phyloP scores from a whole-genome alignment of 2,113 vertebrate species.

The Lophochroa leadbeateri region DNA sequence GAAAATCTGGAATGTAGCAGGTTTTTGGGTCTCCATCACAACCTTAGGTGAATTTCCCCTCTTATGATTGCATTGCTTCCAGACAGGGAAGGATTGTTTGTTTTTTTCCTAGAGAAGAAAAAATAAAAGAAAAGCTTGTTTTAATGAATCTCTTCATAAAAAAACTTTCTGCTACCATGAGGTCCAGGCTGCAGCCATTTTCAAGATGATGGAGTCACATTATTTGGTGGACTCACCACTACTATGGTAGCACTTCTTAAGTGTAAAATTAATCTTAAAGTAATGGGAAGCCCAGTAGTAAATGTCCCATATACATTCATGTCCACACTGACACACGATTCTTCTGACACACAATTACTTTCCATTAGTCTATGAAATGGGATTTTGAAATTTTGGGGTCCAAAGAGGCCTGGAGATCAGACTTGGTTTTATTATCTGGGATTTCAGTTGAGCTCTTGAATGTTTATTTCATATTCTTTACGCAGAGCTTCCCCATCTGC shows the following conservation, averaged over 20 bases:
- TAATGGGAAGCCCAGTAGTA: neutral
- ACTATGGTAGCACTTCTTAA: neutral
- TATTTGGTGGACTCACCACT: neutral
- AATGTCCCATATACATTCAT: neutral
- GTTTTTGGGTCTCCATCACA: neutral
- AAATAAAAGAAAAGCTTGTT: neutral
- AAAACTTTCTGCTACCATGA: neutral
- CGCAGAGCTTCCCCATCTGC: neutral
- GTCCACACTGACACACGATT: neutral
- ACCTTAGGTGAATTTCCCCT: neutral
- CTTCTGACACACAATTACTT: neutral
- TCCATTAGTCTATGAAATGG: neutral
- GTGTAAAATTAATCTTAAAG: neutral
- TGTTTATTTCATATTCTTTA: slow-evolving; percentile 22
- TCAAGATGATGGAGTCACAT: neutral
- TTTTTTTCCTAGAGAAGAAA: neutral
- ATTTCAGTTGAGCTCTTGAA: neutral
- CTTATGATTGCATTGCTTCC: neutral
- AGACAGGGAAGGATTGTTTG: neutral
- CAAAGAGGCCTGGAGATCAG: neutral
- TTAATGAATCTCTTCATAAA: neutral
- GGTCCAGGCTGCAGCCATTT: neutral
- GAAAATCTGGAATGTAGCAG: neutral
- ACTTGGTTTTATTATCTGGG: neutral
- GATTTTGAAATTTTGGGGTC: neutral